A percentile compares a stretch with the other conserved stretches of the same genome.
Evolutionary conservation across 1,140 invertebrate species (phyloP).

Genomic region (Caenorhabditis tropicalis): DNA sequence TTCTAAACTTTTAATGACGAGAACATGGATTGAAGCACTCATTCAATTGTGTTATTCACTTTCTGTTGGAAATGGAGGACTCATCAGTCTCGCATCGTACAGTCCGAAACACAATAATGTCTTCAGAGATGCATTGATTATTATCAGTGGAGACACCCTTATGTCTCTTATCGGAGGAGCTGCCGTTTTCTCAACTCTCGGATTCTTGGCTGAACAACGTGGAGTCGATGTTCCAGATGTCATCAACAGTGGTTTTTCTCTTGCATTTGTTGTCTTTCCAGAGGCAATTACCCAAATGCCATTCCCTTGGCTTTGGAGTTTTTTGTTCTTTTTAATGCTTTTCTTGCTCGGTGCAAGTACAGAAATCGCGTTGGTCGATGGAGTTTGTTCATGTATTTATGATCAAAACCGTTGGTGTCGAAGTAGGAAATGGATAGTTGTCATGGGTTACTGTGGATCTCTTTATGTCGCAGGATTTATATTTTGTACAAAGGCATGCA

Average conservation of each 20-base stretch:
- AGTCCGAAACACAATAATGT: slow-evolving; percentile 19
- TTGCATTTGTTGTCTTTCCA: slow-evolving; percentile 72
- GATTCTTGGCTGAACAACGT: slow-evolving; percentile 75
- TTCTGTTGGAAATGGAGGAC: slow-evolving; percentile 34
- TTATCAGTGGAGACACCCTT: slow-evolving; percentile 78
- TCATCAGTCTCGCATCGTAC: slow-evolving; percentile 34
- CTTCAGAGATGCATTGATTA: slow-evolving; percentile 76
- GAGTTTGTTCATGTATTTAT: background rate
- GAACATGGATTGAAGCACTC: slow-evolving; percentile 45
- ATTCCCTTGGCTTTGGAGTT: slow-evolving; percentile 73
- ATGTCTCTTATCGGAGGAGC: slow-evolving; percentile 77
- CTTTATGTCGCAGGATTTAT: background rate
- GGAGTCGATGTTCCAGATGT: slow-evolving; percentile 75
- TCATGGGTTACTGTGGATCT: background rate
- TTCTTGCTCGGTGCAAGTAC: slow-evolving; percentile 71
- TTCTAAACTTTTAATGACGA: background rate
- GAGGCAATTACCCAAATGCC: slow-evolving; percentile 73
- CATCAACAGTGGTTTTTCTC: slow-evolving; percentile 74
- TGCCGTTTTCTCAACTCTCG: slow-evolving; percentile 77
- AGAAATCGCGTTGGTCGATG: background rate
- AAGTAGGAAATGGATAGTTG: background rate
- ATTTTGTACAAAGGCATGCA: background rate
- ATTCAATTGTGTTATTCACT: slow-evolving; percentile 47
- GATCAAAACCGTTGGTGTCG: background rate
- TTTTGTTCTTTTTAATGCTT: slow-evolving; percentile 73